Base-by-base conservation (phyloP, 1,140 invertebrate genomes). In the Platorchestia sp. region DNA sequence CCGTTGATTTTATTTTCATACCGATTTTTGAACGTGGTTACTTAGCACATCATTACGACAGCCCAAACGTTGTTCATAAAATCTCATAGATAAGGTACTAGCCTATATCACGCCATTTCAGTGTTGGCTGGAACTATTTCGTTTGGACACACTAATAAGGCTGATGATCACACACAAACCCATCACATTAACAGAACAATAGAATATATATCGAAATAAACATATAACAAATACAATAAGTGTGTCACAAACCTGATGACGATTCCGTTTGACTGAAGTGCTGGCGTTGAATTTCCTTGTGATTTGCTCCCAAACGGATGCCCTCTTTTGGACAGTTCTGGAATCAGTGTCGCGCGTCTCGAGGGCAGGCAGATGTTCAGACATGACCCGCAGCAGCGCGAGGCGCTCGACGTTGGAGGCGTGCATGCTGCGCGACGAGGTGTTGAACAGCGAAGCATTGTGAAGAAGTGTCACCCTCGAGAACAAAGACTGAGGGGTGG, bases 261-360 rank as follows among this genome's bases (percentile, higher is more conserved):
- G 91, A 47, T 22, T 93, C 91, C 91, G 91, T 41, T 93, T 93
- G 43, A 93, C 45, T 45, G 41, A 3, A 22, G 91, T 93, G 27
- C 40, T 93, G n/a, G 86, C 40, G 45, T 95, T 95, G 44, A 95
- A 95, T 47, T 95, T 95, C 43, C 45, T 7, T 36, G 95, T 95
- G 45, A 95, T 91, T 89, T 95, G 44, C n/a, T n/a, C 43, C 95
- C 95, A 95, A n/a, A 95, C 86, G 36, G 89, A 90, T 90, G 47
- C 89, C 45, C 89, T 95, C 86, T 90, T 87, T 47, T 91, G 95
- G 86, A 95, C 47, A n/a, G 95, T 95, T 47, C 86, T 95, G 22
- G 86, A 40, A 44, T 95, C 95, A 1, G 86, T 95, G 89, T 95
- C 95, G 7, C 95, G 75, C 42, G 95, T 91, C n/a, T 95, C 95